A percentile compares a stretch with the other conserved stretches of the same genome.
phyloP scores from a whole-genome alignment of 2,113 vertebrate species.

The Fregata magnificens region DNA sequence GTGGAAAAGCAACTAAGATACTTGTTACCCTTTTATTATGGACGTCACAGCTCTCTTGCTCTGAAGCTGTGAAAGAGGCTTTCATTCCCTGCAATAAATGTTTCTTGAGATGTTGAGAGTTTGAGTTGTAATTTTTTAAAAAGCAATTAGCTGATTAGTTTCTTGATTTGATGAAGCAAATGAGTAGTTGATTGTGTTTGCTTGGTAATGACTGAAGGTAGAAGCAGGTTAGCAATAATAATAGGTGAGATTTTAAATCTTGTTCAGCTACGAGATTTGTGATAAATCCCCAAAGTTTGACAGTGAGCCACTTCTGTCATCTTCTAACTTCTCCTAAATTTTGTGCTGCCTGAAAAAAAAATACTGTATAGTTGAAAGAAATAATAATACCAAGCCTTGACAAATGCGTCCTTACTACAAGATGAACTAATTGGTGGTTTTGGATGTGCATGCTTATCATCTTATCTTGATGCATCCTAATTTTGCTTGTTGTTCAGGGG shows the following conservation, averaged over 20 bases:
- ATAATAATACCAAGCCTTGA: background rate
- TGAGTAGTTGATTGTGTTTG: background rate
- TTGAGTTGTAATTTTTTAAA: background rate
- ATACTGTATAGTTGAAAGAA: background rate
- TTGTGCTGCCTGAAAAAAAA: background rate
- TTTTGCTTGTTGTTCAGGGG: background rate
- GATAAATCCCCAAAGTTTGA: background rate
- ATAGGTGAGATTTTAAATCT: background rate
- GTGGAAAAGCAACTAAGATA: background rate
- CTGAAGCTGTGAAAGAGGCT: background rate
- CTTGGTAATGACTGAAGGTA: background rate
- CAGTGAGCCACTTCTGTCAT: background rate
- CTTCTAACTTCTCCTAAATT: background rate
- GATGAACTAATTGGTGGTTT: background rate
- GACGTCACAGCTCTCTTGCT: background rate
- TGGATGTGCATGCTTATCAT: background rate
- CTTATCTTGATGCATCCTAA: background rate
- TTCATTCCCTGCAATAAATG: background rate
- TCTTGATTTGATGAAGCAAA: background rate
- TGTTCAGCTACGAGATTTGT: background rate
- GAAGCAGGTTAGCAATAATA: background rate
- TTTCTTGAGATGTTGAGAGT: background rate
- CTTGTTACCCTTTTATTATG: background rate
- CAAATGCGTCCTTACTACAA: background rate
- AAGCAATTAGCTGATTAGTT: conserved; percentile 5